phyloP scores from a whole-genome alignment of 2,797 vertebrate genomes.

The Eulemur coronatus region DNA sequence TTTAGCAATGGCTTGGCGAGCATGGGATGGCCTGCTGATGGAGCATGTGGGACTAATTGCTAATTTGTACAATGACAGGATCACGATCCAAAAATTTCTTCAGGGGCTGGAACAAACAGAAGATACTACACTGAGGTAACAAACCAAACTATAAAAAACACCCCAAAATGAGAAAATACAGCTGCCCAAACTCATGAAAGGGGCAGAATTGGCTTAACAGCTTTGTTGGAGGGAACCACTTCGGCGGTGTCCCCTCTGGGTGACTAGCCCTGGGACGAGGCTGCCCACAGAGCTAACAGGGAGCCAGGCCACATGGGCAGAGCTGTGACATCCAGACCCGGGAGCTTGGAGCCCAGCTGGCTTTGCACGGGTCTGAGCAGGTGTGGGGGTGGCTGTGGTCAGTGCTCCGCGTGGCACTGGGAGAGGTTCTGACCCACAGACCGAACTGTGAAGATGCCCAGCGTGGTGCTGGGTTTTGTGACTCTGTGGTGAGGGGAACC shows the following conservation, averaged over 20 bases:
- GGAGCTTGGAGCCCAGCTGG: not conserved
- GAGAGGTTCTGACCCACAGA: fast-evolving
- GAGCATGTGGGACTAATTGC: not conserved
- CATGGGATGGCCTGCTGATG: not conserved
- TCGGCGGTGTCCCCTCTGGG: fast-evolving
- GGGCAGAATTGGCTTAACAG: not conserved
- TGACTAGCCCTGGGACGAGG: not conserved
- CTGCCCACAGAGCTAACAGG: not conserved
- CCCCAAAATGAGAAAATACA: not conserved
- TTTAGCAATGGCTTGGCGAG: not conserved
- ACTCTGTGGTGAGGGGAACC: not conserved
- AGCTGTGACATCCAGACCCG: not conserved
- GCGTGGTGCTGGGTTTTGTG: not conserved
- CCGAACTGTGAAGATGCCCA: not conserved
- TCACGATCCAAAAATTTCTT: not conserved
- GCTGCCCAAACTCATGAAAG: not conserved
- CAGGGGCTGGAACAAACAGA: not conserved
- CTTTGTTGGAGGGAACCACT: not conserved
- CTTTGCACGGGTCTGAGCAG: not conserved
- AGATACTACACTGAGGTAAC: not conserved
- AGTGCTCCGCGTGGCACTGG: fast-evolving
- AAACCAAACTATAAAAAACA: not conserved
- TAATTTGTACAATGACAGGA: not conserved
- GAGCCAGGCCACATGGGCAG: no score
- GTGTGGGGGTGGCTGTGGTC: fast-evolving